Base-by-base conservation (phyloP, 2,888 invertebrate genomes). In the Eupithecia pulchellata region DNA sequence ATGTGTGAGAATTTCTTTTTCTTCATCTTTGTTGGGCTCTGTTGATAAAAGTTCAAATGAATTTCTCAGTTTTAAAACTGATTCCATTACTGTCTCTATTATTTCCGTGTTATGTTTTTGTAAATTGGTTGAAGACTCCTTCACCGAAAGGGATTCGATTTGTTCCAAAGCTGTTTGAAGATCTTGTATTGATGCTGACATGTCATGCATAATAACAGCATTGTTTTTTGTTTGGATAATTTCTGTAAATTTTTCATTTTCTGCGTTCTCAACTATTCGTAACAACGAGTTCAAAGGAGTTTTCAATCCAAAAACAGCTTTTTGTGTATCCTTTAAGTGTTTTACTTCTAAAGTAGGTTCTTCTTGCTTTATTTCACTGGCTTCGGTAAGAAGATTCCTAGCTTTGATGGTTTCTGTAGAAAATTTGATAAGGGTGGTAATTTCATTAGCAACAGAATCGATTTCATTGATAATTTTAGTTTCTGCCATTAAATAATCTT, bases 11-110 rank as follows among this genome's bases (percentile, higher is more conserved):
- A 87, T 80, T 14, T 71, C 47, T 75, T 85, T 81, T 63, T 90
- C 85, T 72, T 86, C 86, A 74, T 84, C 85, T 11, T 72, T 82
- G 75, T 79, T 86, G 4, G 83, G 82, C 75, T 91, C 89, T 4
- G 73, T 80, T 3, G 91, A 90, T 17, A 94, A 74, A 75, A 87
- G 83, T 79, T 96, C 96, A 75, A 96, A 89, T 0, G 95, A 95
- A 80, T 91, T 95, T 74, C 95, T 93, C 8, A 97, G 85, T 82
- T 96, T 96, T 68, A 95, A 90, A n/a, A 96, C 91, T 0, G 96
- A 95, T 20, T 95, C 95, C 78, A 95, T 95, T 0, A 96, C 95
- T 66, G 95, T 95, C 81, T 96, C 96, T 68, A 96, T 93, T 39
- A 96, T 93, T 69, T 95, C 95, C 71, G 96, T 95, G 77, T 95